Evolutionary conservation across 2,888 invertebrate genomes (phyloP).

Genomic region (Yponomeuta cagnagella): DNA sequence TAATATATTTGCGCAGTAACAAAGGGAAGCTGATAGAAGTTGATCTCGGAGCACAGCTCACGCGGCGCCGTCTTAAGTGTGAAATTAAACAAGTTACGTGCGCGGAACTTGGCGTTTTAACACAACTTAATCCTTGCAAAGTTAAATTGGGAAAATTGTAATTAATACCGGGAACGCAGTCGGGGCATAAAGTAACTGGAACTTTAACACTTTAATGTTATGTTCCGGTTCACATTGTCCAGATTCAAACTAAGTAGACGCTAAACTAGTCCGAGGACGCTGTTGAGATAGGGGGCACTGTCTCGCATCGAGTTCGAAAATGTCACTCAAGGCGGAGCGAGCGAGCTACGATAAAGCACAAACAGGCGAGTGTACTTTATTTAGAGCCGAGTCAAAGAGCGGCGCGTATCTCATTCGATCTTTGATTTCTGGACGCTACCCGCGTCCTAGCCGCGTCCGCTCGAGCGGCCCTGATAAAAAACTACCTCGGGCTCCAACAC

Average conservation of each 20-base stretch:
- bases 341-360: not conserved
- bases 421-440: not conserved
- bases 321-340: not conserved
- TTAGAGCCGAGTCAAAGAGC: not conserved
- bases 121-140: slow-evolving; percentile 15
- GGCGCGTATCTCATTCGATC: not conserved
- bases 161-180: slow-evolving; percentile 15
- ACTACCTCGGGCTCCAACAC: not conserved
- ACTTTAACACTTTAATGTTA: slow-evolving; percentile 7
- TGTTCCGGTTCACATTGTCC: slow-evolving; percentile 19
- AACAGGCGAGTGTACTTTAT: not conserved
- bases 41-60: slow-evolving; percentile 2
- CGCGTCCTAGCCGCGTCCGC: not conserved
- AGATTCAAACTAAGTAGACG: not conserved
- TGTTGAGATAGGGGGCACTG: not conserved
- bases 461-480: not conserved
- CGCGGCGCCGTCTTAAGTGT: slow-evolving; percentile 13
- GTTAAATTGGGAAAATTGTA: slow-evolving; percentile 17
- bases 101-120: slow-evolving; percentile 12
- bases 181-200: slow-evolving; percentile 6
- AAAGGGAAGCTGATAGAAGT: slow-evolving; percentile 1
- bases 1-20: not conserved
- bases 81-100: slow-evolving; percentile 17
- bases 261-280: not conserved
- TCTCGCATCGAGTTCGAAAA: not conserved